These are phyloP conservation scores for Drosophila neonasuta DNA, from an alignment of 2,888 invertebrate genomes.

Conservation along the genomic window DNA sequence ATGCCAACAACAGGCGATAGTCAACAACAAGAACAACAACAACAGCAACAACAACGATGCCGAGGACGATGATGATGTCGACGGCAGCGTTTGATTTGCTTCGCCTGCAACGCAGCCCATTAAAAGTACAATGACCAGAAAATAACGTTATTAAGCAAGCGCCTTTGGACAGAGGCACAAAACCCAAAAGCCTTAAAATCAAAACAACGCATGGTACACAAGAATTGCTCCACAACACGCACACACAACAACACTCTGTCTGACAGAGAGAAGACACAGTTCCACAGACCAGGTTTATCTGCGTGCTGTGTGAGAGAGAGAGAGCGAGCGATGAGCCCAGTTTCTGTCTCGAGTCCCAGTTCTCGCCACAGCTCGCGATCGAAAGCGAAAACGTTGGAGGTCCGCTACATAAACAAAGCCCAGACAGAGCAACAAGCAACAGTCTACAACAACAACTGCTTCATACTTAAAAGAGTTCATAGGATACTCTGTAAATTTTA, in stretches of 20 bases:
- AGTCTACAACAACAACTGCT: constrained; percentile 16
- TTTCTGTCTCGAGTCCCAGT: constrained; percentile 33
- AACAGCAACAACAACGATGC: constrained; percentile 9
- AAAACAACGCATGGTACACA: constrained; percentile 68
- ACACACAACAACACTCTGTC: constrained; percentile 19
- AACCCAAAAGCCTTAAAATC: constrained; percentile 63
- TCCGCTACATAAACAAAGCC: constrained; percentile 52
- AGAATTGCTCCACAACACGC: constrained; percentile 58
- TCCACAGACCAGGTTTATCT: constrained; percentile 8
- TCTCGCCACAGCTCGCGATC: constrained; percentile 50
- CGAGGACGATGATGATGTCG: constrained; percentile 16
- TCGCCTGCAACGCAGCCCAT: constrained; percentile 65
- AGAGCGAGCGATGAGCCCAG: constrained; percentile 12
- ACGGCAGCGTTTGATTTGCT: constrained; percentile 70
- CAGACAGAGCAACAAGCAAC: constrained; percentile 4
- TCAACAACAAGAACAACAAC: constrained; percentile 29
- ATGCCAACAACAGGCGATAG: constrained; percentile 46
- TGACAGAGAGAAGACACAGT: constrained; percentile 16
- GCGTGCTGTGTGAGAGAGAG: neutral
- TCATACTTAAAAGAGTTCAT: neutral
- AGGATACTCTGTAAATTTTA: constrained; percentile 21
- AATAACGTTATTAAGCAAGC: constrained; percentile 76
- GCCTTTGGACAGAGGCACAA: constrained; percentile 40
- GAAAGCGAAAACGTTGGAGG: constrained; percentile 77
- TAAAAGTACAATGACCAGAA: constrained; percentile 79